phyloP scores from a whole-genome alignment of 2,113 vertebrate genomes.

The Varanus salvator region DNA sequence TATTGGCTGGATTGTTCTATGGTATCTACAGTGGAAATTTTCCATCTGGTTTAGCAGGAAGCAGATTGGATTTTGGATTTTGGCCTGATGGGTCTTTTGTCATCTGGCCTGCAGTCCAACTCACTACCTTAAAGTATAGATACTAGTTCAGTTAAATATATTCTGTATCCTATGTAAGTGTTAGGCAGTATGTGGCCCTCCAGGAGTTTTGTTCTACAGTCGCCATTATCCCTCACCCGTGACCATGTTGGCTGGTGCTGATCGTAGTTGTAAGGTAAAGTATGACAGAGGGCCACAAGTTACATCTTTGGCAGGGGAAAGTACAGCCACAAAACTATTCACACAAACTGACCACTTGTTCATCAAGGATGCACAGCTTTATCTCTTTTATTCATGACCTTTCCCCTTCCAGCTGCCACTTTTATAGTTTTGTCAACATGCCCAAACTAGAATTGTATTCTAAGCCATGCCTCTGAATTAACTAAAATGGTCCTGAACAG shows the following conservation, averaged over 20 bases:
- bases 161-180: background rate
- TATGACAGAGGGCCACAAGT: background rate
- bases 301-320: background rate
- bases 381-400: slow-evolving; percentile 18
- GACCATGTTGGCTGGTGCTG: too few species aligned
- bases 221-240: too few species aligned
- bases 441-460: slow-evolving; percentile 13
- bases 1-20: background rate
- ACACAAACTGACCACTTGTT: slow-evolving; percentile 7
- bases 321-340: background rate
- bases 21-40: background rate
- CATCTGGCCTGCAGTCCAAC: background rate
- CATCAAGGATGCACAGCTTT: background rate
- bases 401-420: slow-evolving; percentile 22
- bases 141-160: background rate
- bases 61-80: background rate
- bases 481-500: background rate
- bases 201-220: too few species aligned
- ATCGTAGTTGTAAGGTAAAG: too few species aligned
- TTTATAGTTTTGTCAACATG: slow-evolving; percentile 12
- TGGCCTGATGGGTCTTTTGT: background rate
- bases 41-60: background rate
- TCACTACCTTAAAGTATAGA: background rate
- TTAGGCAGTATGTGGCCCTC: too few species aligned
- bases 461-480: slow-evolving; percentile 3